Conservation (phyloP, 1,140 invertebrate species). For the Cydia fagiglandana region DNA sequence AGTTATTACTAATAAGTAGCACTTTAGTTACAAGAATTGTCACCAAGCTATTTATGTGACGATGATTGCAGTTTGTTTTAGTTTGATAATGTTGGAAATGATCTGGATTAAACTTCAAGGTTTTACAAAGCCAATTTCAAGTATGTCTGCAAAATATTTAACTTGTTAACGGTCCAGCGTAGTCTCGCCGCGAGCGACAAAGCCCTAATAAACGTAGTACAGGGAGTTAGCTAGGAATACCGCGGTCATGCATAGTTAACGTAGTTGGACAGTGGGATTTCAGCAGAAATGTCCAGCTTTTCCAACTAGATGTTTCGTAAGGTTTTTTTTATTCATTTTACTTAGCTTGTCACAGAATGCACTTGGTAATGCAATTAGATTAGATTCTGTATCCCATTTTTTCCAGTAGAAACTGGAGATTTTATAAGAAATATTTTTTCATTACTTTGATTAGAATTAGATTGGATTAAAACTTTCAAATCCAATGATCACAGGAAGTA, state of each 20-base stretch:
- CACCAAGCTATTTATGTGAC: no score
- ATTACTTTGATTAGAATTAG: no score
- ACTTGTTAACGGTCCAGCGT: constrained; percentile 9
- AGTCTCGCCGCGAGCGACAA: background rate
- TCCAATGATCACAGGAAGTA: no score
- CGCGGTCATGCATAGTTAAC: constrained; percentile 30
- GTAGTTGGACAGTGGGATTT: constrained; percentile 22
- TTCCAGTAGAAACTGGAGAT: no score
- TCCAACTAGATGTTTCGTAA: constrained; percentile 3
- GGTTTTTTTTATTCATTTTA: background rate
- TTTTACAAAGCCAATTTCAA: background rate
- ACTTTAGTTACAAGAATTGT: no score
- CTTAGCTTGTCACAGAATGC: background rate
- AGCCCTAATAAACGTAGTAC: constrained; percentile 20
- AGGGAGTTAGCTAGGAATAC: constrained; percentile 20
- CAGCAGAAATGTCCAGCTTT: constrained; percentile 27
- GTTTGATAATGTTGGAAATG: background rate
- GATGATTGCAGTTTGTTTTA: background rate
- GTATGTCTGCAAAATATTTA: background rate
- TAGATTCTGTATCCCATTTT: background rate
- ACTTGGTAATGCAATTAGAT: background rate
- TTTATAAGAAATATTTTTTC: no score
- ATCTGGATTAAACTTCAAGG: background rate
- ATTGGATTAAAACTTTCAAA: no score
- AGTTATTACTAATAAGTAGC: no score